Base-by-base conservation (phyloP, 2,113 vertebrate species). In the Salvelinus sp. region DNA sequence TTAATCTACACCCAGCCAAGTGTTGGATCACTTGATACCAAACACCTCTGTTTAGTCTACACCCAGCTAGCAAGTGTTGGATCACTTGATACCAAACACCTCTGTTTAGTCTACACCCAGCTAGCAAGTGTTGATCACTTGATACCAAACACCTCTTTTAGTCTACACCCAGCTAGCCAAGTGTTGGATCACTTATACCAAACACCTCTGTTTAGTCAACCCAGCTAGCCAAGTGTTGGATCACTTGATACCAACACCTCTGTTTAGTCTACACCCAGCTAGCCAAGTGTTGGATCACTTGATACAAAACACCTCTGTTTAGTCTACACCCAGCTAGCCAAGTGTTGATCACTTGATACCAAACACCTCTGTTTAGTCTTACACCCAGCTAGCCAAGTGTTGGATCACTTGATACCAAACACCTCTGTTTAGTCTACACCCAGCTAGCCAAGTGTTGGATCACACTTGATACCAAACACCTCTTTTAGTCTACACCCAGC, bases 81-180 rank as follows among this genome's bases (percentile, higher is more conserved):
- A 78, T 76, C 79, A n/a, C 38, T n/a, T 38, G 33, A 38, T 38
- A 38, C 33, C 7, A 38, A 38, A 38, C 33, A 38, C 33, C 33
- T 7, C 6, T 9, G 33, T 38, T 85, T 87, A 50, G 76, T 83
- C 81, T 69, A 80, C 6, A 73, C 22, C 47, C 76, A 79, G 77
- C 85, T 83, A 84, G 81, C 70, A 63, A 66, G 80, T 81, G 84
- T 85, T 82, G 70, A 78, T 76, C 79, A 10, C 67, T 12, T 38
- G 33, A 38, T 38, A 7, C 33, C 20, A 65, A 72, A 75, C 28
- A 67, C 16, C 16, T 70, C 20, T 23, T 23, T 23, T 23, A 23
- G 23, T 23, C 23, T 23, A 23, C 23, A 23, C 0, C 23, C 23
- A 23, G 23, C 23, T 23, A 23, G 23, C 23, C 27, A 27, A 27